Evolutionary conservation across 2,113 vertebrate genomes (phyloP).

Genomic region (Tachycineta bicolor): DNA sequence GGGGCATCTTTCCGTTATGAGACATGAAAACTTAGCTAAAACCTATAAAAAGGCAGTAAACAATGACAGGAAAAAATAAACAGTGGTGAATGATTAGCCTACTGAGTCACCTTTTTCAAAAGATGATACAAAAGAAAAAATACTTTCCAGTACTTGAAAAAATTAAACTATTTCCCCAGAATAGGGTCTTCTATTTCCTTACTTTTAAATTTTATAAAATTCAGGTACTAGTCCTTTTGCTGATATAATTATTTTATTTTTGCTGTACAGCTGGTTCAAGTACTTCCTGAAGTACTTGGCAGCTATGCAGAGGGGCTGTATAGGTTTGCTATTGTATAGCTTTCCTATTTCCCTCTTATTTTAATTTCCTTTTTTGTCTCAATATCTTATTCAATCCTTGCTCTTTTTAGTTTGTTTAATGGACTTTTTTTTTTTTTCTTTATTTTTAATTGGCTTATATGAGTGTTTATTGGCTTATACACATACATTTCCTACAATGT

Average conservation of each 20-base stretch:
- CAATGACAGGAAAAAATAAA: not conserved
- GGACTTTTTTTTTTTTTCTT: rapidly evolving
- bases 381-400: not conserved
- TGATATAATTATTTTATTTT: not conserved
- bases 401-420: not conserved
- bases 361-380: not conserved
- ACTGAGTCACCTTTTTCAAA: not conserved
- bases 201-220: not conserved
- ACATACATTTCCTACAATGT: not conserved
- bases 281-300: not conserved
- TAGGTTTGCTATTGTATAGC: not conserved
- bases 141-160: not conserved
- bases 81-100: not conserved
- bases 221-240: not conserved
- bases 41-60: not conserved
- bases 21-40: not conserved
- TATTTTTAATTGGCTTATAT: not conserved
- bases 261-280: not conserved
- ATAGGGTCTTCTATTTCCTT: not conserved
- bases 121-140: not conserved
- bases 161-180: not conserved
- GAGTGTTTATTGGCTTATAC: not conserved
- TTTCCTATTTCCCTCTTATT: not conserved
- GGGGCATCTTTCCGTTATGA: not conserved
- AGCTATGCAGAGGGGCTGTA: not conserved